These are phyloP conservation scores for Pagetopsis macropterus DNA, from an alignment of 2,797 vertebrate genomes.

Conservation along the genomic window DNA sequence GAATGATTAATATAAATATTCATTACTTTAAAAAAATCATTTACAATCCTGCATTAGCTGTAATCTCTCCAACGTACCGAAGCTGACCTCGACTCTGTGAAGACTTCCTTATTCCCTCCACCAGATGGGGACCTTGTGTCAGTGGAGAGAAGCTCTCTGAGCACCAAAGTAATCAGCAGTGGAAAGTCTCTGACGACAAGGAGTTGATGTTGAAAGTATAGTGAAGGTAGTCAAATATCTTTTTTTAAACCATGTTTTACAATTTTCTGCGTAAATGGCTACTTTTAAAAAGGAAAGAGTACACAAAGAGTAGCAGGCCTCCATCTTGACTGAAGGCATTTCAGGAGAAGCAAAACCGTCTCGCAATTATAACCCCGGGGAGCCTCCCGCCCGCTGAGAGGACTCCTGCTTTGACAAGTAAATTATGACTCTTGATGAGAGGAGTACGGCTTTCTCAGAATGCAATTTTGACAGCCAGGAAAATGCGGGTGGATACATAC, in stretches of 20 bases:
- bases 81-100: constrained; percentile 10
- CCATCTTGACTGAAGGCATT: constrained; percentile 75
- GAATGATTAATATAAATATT: constrained; percentile 24
- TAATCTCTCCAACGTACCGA: constrained; percentile 1
- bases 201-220: constrained; percentile 69
- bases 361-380: constrained; percentile 80
- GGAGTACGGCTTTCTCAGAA: constrained; percentile 75
- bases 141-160: constrained; percentile 25
- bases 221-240: constrained; percentile 61
- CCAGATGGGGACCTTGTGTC: constrained; percentile 75
- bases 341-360: constrained; percentile 65
- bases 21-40: neutral
- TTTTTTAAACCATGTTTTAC: constrained; percentile 55
- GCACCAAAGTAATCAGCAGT: constrained; percentile 33
- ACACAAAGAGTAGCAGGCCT: constrained; percentile 72
- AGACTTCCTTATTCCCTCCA: constrained; percentile 47
- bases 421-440: constrained; percentile 84
- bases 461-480: constrained; percentile 77
- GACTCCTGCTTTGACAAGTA: constrained; percentile 82
- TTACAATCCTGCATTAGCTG: constrained; percentile 7
- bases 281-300: constrained; percentile 66
- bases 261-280: constrained; percentile 71
- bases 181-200: constrained; percentile 57
- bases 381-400: constrained; percentile 73
- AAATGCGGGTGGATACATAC: constrained; percentile 72